phyloP scores from a whole-genome alignment of 2,888 invertebrate genomes.

The Drosophila acutilabella region DNA sequence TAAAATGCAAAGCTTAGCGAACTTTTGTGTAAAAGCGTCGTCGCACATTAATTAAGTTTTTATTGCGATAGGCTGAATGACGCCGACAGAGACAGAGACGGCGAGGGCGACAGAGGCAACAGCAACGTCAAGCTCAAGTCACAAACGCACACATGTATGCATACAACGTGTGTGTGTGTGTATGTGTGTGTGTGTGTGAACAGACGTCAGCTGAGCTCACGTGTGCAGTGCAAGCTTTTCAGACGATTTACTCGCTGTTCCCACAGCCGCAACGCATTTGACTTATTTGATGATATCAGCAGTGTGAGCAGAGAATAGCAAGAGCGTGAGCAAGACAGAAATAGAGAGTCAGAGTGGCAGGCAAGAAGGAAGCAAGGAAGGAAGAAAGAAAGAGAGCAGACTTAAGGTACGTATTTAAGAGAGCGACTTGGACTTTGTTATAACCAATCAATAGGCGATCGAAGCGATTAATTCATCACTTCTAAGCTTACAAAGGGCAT shows the following conservation, averaged over 20 bases:
- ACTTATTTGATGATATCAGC: constrained; percentile 48
- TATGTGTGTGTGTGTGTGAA: constrained; percentile 16
- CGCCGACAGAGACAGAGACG: constrained; percentile 24
- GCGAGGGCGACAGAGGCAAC: not conserved
- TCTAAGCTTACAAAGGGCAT: not conserved
- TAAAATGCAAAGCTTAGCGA: constrained; percentile 46
- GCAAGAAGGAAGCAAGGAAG: not conserved
- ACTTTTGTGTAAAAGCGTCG: constrained; percentile 30
- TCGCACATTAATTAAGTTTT: constrained; percentile 48
- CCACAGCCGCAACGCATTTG: constrained; percentile 34
- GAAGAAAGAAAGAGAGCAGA: not conserved
- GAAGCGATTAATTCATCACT: not conserved
- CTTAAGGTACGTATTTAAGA: not conserved
- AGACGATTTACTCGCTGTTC: constrained; percentile 45
- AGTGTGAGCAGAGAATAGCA: not conserved
- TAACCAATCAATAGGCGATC: not conserved
- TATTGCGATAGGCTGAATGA: constrained; percentile 59
- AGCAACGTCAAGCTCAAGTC: constrained; percentile 2
- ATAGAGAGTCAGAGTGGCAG: not conserved
- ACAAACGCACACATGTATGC: constrained; percentile 10
- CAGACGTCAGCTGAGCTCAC: constrained; percentile 43
- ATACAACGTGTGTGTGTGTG: constrained; percentile 1
- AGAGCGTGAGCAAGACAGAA: not conserved
- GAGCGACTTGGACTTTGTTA: constrained; percentile 4
- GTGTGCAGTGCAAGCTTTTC: constrained; percentile 55